Percentiles rank a stretch among this genome's conserved stretches.
phyloP scores from a whole-genome alignment of 1,140 invertebrate genomes.

The Piezodorus guildinii region DNA sequence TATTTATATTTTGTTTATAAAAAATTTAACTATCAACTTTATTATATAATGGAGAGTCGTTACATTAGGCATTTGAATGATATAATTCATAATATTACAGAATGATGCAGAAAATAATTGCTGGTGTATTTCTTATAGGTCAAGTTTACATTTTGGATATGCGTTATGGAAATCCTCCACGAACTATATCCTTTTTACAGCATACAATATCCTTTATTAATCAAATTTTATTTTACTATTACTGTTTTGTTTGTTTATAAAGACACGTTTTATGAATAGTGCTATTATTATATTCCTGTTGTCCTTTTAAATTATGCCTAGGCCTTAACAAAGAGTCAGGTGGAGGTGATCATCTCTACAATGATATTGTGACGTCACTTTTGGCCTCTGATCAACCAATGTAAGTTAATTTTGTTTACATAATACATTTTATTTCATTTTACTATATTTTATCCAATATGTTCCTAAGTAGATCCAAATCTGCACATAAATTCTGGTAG shows the following conservation, averaged over 20 bases:
- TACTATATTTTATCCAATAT: too few species aligned
- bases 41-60: too few species aligned
- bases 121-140: constrained; percentile 13
- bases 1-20: too few species aligned
- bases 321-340: constrained; percentile 3
- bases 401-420: not conserved
- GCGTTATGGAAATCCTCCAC: not conserved
- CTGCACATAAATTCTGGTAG: too few species aligned
- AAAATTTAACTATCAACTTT: too few species aligned
- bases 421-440: too few species aligned
- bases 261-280: not conserved
- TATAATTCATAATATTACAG: too few species aligned
- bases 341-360: constrained; percentile 2
- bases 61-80: too few species aligned
- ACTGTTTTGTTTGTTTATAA: not conserved
- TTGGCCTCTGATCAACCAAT: not conserved
- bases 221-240: not conserved
- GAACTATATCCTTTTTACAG: constrained; percentile 8
- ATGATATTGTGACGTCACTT: not conserved
- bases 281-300: not conserved
- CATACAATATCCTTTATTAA: constrained; percentile 3
- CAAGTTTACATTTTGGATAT: constrained; percentile 1
- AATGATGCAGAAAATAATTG: not conserved
- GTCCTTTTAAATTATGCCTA: not conserved
- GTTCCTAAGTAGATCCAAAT: too few species aligned